Base-by-base conservation (phyloP, 2,797 vertebrate genomes). In the Channa striata region DNA sequence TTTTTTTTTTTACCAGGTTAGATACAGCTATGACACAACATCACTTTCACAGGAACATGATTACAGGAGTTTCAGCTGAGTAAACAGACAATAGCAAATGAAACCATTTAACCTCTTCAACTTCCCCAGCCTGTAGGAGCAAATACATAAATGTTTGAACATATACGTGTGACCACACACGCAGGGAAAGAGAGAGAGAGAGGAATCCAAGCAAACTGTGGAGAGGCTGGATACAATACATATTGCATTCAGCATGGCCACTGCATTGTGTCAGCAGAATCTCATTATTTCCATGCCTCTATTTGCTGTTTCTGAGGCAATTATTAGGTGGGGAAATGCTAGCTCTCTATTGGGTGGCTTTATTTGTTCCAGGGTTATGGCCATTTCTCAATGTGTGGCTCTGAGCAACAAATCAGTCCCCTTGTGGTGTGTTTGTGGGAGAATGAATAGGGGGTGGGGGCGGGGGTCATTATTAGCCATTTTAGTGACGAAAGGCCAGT, bases 71-170 rank as follows among this genome's bases (percentile, higher is more conserved):
- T 59, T 82, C 72, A 72, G 67, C 52, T 69, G 61, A 49, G 30
- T 66, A 80, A 87, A 84, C 71, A 72, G 70, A 65, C 68, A 71
- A 69, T 13, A 74, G 77, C 75, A 84, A 89, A 91, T 75, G 81
- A 77, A 90, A 78, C 53, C 77, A 82, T 83, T 89, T 90, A 84
- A 91, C 88, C 86, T 86, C 64, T 73, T 63, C 52, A 72, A 74
- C 79, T 76, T 52, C 54, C 59, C 61, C 49, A 54, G 56, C 50
- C 71, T 66, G 68, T n/a, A 19, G 63, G 80, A 63, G 74, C 51
- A 81, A 79, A 83, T 53, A 74, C 59, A 77, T 68, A 74, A 76
- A 80, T 72, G 70, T 74, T 77, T 67, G 49, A 49, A 36, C 21
- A 39, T 60, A 40, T 19, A 69, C 59, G 77, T 23, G 25, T 30